A percentile compares a stretch with the other conserved stretches of the same genome.
Evolutionary conservation across 1,140 invertebrate genomes (phyloP).

Genomic region (Lepidurus apus): DNA sequence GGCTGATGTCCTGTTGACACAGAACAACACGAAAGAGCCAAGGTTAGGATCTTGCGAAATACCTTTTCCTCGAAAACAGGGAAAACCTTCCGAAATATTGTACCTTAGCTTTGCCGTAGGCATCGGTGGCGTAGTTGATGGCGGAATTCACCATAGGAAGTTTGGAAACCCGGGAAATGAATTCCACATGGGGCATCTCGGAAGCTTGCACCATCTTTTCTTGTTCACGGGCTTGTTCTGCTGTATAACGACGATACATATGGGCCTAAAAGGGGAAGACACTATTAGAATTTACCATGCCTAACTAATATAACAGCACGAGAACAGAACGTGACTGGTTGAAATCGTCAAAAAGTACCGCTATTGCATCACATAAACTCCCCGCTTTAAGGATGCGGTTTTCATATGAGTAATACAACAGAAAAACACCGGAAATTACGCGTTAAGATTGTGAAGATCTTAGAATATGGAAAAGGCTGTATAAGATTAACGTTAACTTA

Average conservation of each 20-base stretch:
- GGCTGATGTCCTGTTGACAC: slow-evolving; percentile 28
- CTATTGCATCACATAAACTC: too few relatives aligned
- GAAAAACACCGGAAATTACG: too few relatives aligned
- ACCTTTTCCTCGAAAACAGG: not conserved
- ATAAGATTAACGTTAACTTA: not conserved
- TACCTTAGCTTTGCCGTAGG: slow-evolving; percentile 35
- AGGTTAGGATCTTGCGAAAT: not conserved
- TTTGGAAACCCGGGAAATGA: slow-evolving; percentile 30
- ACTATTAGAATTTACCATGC: not conserved
- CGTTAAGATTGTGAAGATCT: too few relatives aligned
- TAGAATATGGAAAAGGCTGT: not conserved
- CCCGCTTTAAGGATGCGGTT: too few relatives aligned
- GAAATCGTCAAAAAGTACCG: too few relatives aligned
- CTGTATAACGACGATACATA: slow-evolving; percentile 22
- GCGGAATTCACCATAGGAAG: slow-evolving; percentile 34
- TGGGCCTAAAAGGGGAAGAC: not conserved
- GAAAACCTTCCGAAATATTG: not conserved
- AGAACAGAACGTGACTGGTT: not conserved
- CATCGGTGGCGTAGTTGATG: slow-evolving; percentile 31
- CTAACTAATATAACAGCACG: not conserved
- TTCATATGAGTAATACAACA: too few relatives aligned
- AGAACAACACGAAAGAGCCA: not conserved
- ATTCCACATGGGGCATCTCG: slow-evolving; percentile 31
- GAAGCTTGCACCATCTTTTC: slow-evolving; percentile 31
- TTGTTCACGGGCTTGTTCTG: slow-evolving; percentile 1